Conservation (phyloP, 2,113 vertebrate species). For the Ranitomeya variabilis region DNA sequence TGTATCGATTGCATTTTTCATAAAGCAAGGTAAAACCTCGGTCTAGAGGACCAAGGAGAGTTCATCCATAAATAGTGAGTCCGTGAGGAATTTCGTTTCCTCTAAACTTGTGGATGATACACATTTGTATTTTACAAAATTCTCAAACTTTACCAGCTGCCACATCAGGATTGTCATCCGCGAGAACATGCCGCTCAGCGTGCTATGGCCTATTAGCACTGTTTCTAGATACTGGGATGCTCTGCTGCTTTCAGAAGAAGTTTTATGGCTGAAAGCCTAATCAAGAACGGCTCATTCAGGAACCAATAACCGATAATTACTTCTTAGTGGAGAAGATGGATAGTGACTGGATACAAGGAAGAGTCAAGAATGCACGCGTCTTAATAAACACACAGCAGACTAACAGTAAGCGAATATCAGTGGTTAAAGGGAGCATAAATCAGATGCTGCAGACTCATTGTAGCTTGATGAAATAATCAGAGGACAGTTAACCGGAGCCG, state of each 20-base stretch:
- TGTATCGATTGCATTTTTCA: conserved; percentile 38
- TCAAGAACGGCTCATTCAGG: conserved; percentile 8
- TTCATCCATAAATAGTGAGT: conserved; percentile 55
- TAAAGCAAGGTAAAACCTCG: conserved; percentile 40
- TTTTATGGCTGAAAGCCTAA: conserved; percentile 9
- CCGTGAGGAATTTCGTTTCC: conserved; percentile 55
- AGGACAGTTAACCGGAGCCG: not conserved
- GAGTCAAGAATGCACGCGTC: not conserved
- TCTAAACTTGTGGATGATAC: conserved; percentile 33
- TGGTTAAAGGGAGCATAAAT: not conserved
- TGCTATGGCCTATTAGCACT: not conserved
- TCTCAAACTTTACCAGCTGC: conserved; percentile 33
- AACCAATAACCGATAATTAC: conserved; percentile 28
- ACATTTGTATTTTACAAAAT: conserved; percentile 40
- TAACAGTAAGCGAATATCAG: not conserved
- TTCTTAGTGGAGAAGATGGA: conserved; percentile 6
- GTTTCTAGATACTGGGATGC: not conserved
- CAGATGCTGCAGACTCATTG: not conserved
- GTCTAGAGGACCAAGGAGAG: conserved; percentile 44
- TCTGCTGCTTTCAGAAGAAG: not conserved
- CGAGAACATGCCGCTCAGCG: not conserved
- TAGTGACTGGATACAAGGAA: not conserved
- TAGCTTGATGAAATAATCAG: not conserved
- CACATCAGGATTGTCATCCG: not conserved
- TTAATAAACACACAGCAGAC: conserved; percentile 1